Conservation (phyloP, 2,797 vertebrate genomes). For the Sylvia borin region DNA sequence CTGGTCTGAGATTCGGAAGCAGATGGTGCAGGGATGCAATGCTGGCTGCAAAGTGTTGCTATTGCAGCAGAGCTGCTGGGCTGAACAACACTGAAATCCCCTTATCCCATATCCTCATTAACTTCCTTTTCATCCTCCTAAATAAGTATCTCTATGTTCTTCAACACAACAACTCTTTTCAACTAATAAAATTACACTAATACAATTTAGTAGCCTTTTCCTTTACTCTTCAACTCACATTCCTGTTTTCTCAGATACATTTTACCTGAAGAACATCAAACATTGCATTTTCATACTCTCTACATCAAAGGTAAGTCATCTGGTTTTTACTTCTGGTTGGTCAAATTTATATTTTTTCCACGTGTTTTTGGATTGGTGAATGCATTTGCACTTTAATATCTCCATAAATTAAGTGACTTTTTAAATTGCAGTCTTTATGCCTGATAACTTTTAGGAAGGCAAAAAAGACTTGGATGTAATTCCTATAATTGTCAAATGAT, state of each 20-base stretch:
- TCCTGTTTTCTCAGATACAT: neutral
- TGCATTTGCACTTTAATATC: neutral
- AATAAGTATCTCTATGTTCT: neutral
- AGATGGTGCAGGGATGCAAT: neutral
- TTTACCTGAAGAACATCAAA: neutral
- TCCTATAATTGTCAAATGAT: neutral
- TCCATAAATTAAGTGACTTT: neutral
- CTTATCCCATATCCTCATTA: neutral
- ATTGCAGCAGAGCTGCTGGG: neutral
- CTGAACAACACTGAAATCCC: fast-evolving
- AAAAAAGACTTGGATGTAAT: neutral
- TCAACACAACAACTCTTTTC: neutral
- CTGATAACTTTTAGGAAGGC: neutral
- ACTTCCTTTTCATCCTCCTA: neutral
- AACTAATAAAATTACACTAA: no score
- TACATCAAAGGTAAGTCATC: neutral
- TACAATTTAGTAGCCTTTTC: neutral
- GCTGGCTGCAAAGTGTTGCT: neutral
- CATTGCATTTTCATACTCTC: neutral
- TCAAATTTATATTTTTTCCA: neutral
- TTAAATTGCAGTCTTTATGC: neutral
- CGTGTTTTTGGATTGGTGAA: neutral
- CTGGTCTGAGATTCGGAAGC: neutral
- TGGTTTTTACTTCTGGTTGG: neutral
- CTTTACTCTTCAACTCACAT: neutral